These are phyloP conservation scores for Siniperca undulata DNA, from an alignment of 2,797 vertebrate genomes.

Conservation along the genomic window DNA sequence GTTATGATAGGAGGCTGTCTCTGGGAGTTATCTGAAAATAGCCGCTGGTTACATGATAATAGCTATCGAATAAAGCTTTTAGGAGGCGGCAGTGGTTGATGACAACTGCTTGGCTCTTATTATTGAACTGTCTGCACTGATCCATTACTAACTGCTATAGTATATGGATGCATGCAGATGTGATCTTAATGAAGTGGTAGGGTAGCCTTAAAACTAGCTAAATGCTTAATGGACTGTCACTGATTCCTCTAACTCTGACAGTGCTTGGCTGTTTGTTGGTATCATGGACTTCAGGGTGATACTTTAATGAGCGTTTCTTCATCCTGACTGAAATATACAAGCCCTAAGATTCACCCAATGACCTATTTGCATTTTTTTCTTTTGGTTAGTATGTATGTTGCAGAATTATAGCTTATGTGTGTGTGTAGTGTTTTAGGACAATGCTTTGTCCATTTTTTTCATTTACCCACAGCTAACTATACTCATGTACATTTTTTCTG, in stretches of 20 bases:
- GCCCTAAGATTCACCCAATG: neutral
- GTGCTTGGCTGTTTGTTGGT: slow-evolving; percentile 57
- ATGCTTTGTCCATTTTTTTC: neutral
- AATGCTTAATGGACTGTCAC: slow-evolving; percentile 72
- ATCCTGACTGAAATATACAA: slow-evolving; percentile 22
- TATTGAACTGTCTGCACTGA: slow-evolving; percentile 65
- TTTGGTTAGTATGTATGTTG: neutral
- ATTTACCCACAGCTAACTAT: neutral
- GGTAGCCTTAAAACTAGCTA: slow-evolving; percentile 70
- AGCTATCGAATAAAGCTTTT: slow-evolving; percentile 82
- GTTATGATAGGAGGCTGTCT: slow-evolving; percentile 80
- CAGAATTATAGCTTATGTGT: neutral
- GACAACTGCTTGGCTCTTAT: slow-evolving; percentile 74
- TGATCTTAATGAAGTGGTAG: slow-evolving; percentile 75
- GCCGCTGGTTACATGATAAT: slow-evolving; percentile 79
- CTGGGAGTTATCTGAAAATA: slow-evolving; percentile 82
- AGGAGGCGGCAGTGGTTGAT: slow-evolving; percentile 66
- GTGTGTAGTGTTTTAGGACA: neutral
- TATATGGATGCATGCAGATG: slow-evolving; percentile 73
- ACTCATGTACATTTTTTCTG: slow-evolving; percentile 40
- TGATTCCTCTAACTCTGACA: slow-evolving; percentile 35
- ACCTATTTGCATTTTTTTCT: slow-evolving; percentile 3
- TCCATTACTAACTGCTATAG: slow-evolving; percentile 69
- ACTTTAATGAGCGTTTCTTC: slow-evolving; percentile 22
- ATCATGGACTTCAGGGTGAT: slow-evolving; percentile 37